These are phyloP conservation scores for Aphodius granarius DNA, from an alignment of 2,888 invertebrate genomes.

Conservation along the genomic window DNA sequence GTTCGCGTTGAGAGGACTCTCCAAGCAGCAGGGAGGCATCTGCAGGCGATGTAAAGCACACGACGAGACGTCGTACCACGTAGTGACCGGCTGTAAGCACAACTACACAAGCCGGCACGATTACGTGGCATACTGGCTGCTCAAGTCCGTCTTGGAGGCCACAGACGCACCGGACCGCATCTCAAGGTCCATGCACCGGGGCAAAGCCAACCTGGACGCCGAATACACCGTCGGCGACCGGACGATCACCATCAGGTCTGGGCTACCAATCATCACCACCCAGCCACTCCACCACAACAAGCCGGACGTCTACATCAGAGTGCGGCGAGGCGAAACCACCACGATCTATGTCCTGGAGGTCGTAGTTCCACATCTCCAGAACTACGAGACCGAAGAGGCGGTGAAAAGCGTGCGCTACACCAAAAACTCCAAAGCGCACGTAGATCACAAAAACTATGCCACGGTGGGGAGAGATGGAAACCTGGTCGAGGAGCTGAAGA, in stretches of 20 bases:
- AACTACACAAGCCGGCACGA: constrained; percentile 33
- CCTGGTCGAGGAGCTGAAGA: not conserved
- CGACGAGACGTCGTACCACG: constrained; percentile 34
- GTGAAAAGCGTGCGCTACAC: not conserved
- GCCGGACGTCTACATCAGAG: not conserved
- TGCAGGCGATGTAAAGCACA: constrained; percentile 27
- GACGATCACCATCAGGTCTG: not conserved
- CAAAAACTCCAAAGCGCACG: not conserved
- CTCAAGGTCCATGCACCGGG: not conserved
- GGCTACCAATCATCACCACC: not conserved
- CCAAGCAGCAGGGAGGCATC: not conserved
- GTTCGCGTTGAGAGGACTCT: constrained; percentile 23
- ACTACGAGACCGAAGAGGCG: not conserved
- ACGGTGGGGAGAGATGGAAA: not conserved
- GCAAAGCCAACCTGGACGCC: not conserved
- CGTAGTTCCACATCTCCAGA: not conserved
- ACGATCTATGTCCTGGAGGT: not conserved
- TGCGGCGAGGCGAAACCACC: too few relatives aligned
- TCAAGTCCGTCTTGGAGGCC: not conserved
- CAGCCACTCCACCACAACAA: not conserved
- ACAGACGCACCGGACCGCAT: not conserved
- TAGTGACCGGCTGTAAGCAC: constrained; percentile 27
- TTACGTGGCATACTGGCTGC: constrained; percentile 31
- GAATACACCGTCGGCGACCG: not conserved
- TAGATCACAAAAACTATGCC: not conserved